A percentile compares a stretch with the other conserved stretches of the same genome.
Conservation (phyloP, 1,140 invertebrate species). For the Brachionus manjavacas region DNA sequence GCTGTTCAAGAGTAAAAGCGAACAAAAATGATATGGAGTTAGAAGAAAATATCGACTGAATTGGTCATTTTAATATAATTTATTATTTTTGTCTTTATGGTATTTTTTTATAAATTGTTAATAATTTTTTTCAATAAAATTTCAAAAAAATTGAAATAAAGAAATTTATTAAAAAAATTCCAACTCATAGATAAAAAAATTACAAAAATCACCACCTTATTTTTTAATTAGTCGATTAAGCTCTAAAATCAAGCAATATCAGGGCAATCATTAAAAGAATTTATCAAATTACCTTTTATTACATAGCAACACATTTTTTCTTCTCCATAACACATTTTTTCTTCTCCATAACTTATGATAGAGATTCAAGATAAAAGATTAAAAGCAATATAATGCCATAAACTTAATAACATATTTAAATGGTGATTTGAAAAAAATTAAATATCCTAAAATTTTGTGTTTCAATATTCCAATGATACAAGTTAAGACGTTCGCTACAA, state of each 20-base stretch:
- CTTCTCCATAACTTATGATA: background rate
- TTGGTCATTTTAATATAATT: background rate
- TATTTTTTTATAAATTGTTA: background rate
- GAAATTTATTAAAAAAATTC: background rate
- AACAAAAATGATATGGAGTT: conserved; percentile 46
- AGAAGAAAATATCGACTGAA: background rate
- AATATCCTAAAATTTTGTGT: background rate
- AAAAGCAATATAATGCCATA: background rate
- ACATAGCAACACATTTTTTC: background rate
- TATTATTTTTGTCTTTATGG: background rate
- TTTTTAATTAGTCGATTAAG: background rate
- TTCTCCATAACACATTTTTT: background rate
- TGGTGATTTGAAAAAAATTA: background rate
- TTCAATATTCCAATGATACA: background rate
- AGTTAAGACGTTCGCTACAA: background rate
- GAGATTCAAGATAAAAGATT: background rate
- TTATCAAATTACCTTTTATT: background rate
- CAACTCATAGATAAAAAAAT: background rate
- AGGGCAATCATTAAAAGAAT: background rate
- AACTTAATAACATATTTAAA: background rate
- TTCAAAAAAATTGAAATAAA: background rate
- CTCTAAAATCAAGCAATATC: background rate
- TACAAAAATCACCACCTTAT: background rate
- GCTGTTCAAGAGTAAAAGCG: conserved; percentile 56
- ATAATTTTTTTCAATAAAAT: background rate